Evolutionary conservation across 2,113 vertebrate species (phyloP).

Genomic region (Echinops telfairi): DNA sequence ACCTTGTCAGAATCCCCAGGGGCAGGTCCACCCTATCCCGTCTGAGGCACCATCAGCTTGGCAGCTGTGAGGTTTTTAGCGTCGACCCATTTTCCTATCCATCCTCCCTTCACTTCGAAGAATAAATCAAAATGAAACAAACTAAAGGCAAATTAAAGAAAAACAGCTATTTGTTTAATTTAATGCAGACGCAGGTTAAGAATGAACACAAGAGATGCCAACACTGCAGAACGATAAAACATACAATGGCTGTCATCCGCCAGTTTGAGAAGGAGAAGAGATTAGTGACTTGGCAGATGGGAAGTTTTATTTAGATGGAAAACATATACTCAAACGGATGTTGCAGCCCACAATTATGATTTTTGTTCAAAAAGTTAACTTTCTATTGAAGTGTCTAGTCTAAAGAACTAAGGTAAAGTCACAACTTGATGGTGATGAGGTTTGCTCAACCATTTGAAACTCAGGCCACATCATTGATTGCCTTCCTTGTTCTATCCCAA

Average conservation of each 20-base stretch:
- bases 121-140: conserved; percentile 3
- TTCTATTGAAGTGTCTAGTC: background rate
- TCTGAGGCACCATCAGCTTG: too few species aligned
- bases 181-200: background rate
- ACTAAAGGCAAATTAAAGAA: background rate
- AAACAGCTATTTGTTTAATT: background rate
- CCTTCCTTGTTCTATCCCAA: background rate
- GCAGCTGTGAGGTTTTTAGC: too few species aligned
- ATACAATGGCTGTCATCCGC: background rate
- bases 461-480: background rate
- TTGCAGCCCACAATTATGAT: background rate
- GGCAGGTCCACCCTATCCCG: too few species aligned
- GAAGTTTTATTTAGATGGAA: conserved; percentile 18
- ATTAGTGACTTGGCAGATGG: background rate
- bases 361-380: background rate
- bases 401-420: background rate
- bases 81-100: background rate
- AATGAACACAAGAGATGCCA: background rate
- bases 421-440: background rate
- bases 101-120: background rate
- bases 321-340: background rate
- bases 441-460: background rate
- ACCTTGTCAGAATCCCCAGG: too few species aligned
- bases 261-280: background rate
- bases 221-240: background rate